Conservation (phyloP, 2,797 vertebrate genomes). For the Eulemur rubriventer region DNA sequence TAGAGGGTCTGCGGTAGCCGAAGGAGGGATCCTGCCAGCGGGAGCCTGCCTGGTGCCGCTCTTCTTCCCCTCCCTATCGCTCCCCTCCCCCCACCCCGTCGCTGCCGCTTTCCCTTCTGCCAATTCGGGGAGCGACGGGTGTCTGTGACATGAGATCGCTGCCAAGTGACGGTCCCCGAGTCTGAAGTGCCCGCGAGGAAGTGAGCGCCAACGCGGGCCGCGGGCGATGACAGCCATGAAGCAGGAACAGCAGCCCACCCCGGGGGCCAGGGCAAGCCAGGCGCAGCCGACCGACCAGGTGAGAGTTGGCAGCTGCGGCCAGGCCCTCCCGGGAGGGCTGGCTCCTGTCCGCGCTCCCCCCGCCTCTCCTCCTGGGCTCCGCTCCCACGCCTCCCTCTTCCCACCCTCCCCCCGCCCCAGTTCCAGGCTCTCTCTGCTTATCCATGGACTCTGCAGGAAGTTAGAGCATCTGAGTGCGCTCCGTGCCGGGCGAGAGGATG, state of each 20-base stretch:
- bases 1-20: slow-evolving; percentile 57
- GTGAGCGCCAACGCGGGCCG: slow-evolving; percentile 49
- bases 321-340: background rate
- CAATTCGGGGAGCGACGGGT: slow-evolving; percentile 63
- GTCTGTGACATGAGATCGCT: slow-evolving; percentile 82
- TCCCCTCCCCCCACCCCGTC: slow-evolving; percentile 66
- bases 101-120: slow-evolving; percentile 62
- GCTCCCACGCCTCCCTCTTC: slow-evolving; percentile 48
- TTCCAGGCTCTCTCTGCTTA: background rate
- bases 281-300: slow-evolving; percentile 83
- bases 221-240: slow-evolving; percentile 93
- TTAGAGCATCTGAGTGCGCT: slow-evolving; percentile 57
- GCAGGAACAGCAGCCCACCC: slow-evolving; percentile 88
- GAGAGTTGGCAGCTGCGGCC: slow-evolving; percentile 41
- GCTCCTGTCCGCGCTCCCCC: background rate
- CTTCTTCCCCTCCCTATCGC: slow-evolving; percentile 8
- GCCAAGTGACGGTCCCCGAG: slow-evolving; percentile 80
- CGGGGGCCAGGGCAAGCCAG: slow-evolving; percentile 82
- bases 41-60: background rate
- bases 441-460: slow-evolving; percentile 74
- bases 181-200: slow-evolving; percentile 80
- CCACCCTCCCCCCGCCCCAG: background rate
- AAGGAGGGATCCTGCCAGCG: slow-evolving; percentile 23
- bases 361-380: background rate
- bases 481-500: slow-evolving; percentile 65